Evolutionary conservation across 2,113 vertebrate species (phyloP), one percentile per base, ranked within the genome.

Genomic region (Morone saxatilis): DNA sequence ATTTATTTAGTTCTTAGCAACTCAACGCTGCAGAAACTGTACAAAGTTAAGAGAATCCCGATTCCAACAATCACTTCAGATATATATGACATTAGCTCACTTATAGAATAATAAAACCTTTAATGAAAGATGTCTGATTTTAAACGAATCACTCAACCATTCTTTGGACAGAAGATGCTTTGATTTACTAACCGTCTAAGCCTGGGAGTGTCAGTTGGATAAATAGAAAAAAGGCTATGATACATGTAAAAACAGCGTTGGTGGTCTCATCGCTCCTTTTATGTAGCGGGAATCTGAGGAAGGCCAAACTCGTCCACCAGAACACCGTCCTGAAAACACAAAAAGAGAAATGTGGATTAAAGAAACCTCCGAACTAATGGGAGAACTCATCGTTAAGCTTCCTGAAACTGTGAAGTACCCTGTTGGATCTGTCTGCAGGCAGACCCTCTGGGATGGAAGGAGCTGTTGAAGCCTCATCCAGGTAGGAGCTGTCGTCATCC

Each of bases 261-360:
- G 36, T 31, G 36, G 60, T 71, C n/a, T 4, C 20, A 78, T 22
- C 5, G 47, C 20, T 45, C 38, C 20, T 76, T 47, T 95, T 98
- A 99, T 88, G 97, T 96, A 79, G 98, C 98, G 73, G 98, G 97
- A 80, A 99, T 99, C 95, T 99, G 98, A 88, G 98, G 98, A 91
- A 99, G 95, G 84, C 98, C 98, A 73, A 99, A 99, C 88, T 99
- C 98, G 76, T 99, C 98, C 94, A 99, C 98, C 94, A 99, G 77
- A 7, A 99, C 97, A 0, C 98, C 98, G 79, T 99, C 98, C 98
- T 99, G 89, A 71, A 25, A 89, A 92, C 78, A 65, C 59, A 88
- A 88, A 54, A 66, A 22, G 7, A 22, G 31, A 0, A 53, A n/a
- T 5, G n/a, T 0, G 1, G 2, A 7, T 85, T 20, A 63, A 43